These are phyloP conservation scores for Ahaetulla prasina DNA, from an alignment of 2,113 vertebrate genomes.

Conservation along the genomic window DNA sequence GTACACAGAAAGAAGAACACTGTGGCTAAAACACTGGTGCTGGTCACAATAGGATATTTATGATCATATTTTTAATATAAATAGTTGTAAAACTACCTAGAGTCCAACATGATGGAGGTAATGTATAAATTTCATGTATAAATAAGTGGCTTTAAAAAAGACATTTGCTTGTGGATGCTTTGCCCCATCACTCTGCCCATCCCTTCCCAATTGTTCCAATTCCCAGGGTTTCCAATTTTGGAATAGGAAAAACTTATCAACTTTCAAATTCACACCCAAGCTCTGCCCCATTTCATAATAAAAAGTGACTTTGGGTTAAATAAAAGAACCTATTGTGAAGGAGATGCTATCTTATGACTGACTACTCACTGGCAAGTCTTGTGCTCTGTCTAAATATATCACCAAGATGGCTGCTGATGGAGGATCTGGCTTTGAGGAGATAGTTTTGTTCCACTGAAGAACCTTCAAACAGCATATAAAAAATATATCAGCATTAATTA, in stretches of 20 bases:
- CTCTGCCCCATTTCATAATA: neutral
- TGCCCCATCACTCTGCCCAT: neutral
- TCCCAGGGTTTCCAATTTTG: neutral
- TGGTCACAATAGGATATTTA: neutral
- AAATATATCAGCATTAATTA: neutral
- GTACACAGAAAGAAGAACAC: neutral
- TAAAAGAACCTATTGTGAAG: neutral
- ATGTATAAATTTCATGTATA: neutral
- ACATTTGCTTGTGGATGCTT: neutral
- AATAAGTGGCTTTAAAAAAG: neutral
- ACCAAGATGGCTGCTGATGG: slow-evolving; percentile 85
- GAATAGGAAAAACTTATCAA: neutral
- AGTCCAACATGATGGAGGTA: neutral
- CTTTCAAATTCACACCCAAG: neutral
- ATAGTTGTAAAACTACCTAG: neutral
- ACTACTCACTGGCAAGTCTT: slow-evolving; percentile 81
- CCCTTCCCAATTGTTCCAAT: neutral
- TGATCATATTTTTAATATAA: neutral
- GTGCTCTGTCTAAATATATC: slow-evolving; percentile 84
- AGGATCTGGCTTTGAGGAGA: slow-evolving; percentile 73
- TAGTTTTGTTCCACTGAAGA: slow-evolving; percentile 77
- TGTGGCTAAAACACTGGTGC: neutral
- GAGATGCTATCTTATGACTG: neutral
- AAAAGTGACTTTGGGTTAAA: neutral
- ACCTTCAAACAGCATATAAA: slow-evolving; percentile 65